Percentiles rank a stretch among this genome's conserved stretches.
phyloP scores from a whole-genome alignment of 2,888 invertebrate genomes.

The Falcaria lacertinaria region DNA sequence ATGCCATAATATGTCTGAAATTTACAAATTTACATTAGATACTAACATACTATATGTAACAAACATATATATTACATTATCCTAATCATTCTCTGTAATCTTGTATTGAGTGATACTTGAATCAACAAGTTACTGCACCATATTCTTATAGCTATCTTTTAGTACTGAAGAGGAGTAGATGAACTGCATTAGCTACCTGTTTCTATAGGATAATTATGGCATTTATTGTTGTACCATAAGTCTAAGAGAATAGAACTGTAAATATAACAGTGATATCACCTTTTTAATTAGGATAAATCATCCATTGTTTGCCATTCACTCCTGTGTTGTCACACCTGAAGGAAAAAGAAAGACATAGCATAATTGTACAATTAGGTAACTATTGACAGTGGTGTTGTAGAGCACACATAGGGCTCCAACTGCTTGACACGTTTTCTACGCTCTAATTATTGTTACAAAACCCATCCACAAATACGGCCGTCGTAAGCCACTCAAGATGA shows the following conservation, averaged over 20 bases:
- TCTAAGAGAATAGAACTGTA: slow-evolving; percentile 3
- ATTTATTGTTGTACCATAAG: background rate
- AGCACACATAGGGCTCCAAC: slow-evolving; percentile 43
- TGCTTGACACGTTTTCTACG: slow-evolving; percentile 75
- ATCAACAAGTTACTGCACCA: too few species aligned
- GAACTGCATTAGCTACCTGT: background rate
- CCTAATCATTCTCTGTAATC: too few species aligned
- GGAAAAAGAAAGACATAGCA: slow-evolving; percentile 14
- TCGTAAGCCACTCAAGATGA: slow-evolving; percentile 35
- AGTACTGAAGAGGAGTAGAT: background rate
- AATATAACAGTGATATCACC: slow-evolving; percentile 22
- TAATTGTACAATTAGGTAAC: slow-evolving; percentile 3
- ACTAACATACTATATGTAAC: background rate
- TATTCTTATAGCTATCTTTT: too few species aligned
- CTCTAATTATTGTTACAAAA: slow-evolving; percentile 75
- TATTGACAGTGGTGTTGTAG: slow-evolving; percentile 4
- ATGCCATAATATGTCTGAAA: slow-evolving; percentile 83
- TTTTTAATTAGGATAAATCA: slow-evolving; percentile 31
- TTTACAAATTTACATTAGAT: slow-evolving; percentile 10
- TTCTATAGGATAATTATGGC: background rate
- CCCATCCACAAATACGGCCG: slow-evolving; percentile 47
- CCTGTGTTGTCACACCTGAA: slow-evolving; percentile 21
- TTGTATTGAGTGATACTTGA: too few species aligned
- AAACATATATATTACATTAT: too few species aligned
- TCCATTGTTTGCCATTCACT: slow-evolving; percentile 36